Evolutionary conservation across 2,888 invertebrate genomes (phyloP).

Genomic region (Caenorhabditis parvicauda): DNA sequence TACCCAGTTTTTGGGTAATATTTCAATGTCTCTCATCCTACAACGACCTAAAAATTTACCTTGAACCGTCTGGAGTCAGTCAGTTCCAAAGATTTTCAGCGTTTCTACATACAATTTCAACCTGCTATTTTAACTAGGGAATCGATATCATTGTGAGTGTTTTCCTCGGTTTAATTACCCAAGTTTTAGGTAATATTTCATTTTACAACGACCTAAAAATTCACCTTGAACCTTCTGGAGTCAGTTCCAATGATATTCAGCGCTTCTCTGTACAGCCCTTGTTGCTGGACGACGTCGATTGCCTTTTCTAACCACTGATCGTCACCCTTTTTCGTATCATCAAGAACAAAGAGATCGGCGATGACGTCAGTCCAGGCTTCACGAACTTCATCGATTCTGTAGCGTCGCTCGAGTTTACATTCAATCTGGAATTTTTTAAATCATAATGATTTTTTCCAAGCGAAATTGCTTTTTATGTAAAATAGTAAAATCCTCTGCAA

Average conservation of each 20-base stretch:
- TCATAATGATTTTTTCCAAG: too few relatives aligned
- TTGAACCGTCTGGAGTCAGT: slow-evolving; percentile 26
- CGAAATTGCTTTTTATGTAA: too few relatives aligned
- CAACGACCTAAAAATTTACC: slow-evolving; percentile 16
- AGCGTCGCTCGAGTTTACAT: slow-evolving; percentile 38
- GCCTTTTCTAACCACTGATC: slow-evolving; percentile 17
- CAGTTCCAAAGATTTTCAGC: slow-evolving; percentile 7
- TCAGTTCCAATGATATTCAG: slow-evolving; percentile 10
- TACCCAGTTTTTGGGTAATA: too few relatives aligned
- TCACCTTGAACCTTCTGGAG: slow-evolving; percentile 27
- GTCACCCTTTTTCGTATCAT: slow-evolving; percentile 2
- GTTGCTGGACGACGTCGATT: slow-evolving; percentile 16
- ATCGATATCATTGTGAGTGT: too few relatives aligned
- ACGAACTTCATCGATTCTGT: slow-evolving; percentile 42
- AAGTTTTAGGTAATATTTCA: too few relatives aligned
- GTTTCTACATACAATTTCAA: slow-evolving; percentile 13
- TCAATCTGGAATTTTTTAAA: too few relatives aligned
- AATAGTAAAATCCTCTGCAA: too few relatives aligned
- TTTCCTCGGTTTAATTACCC: too few relatives aligned
- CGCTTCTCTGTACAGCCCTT: slow-evolving; percentile 9
- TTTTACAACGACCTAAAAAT: slow-evolving; percentile 4
- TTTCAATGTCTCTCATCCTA: too few relatives aligned
- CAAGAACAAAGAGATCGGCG: slow-evolving; percentile 9
- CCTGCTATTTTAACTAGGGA: too few relatives aligned
- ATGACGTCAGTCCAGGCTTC: slow-evolving; percentile 44